These are phyloP conservation scores for Nyctalus aviator DNA, from an alignment of 2,797 vertebrate species.

Conservation along the genomic window DNA sequence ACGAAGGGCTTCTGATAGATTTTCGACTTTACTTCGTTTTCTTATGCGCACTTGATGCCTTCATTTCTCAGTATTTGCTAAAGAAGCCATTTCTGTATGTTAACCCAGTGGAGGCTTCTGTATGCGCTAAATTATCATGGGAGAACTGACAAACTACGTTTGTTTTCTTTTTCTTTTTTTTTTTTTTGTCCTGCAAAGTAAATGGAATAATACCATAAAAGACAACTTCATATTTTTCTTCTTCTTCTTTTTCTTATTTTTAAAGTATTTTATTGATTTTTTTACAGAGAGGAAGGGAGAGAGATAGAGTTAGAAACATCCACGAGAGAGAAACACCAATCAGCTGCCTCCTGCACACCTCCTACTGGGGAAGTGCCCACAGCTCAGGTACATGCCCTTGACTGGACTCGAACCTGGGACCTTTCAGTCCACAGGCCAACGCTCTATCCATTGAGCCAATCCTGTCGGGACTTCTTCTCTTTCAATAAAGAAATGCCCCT, in stretches of 20 bases:
- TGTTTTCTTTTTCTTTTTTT: too few species aligned
- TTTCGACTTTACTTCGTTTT: neutral
- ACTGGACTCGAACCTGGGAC: too few species aligned
- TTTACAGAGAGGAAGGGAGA: too few species aligned
- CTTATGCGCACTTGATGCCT: neutral
- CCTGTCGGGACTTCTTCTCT: too few species aligned
- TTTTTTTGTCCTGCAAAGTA: neutral
- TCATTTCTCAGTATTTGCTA: neutral
- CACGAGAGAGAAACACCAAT: too few species aligned
- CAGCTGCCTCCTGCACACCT: too few species aligned
- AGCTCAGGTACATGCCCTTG: too few species aligned
- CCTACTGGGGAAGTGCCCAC: too few species aligned
- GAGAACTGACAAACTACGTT: neutral
- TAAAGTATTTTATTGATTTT: too few species aligned
- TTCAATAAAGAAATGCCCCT: neutral
- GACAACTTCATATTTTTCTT: neutral
- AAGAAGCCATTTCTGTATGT: neutral
- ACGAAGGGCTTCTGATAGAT: neutral
- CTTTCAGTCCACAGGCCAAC: too few species aligned
- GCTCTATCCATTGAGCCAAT: too few species aligned
- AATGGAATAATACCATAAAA: slow-evolving; percentile 9
- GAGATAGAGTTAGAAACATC: too few species aligned
- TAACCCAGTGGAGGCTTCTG: neutral
- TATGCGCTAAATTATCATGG: neutral
- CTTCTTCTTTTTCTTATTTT: neutral